These are phyloP conservation scores for Sycophila texana DNA, from an alignment of 2,888 invertebrate species.

Conservation along the genomic window DNA sequence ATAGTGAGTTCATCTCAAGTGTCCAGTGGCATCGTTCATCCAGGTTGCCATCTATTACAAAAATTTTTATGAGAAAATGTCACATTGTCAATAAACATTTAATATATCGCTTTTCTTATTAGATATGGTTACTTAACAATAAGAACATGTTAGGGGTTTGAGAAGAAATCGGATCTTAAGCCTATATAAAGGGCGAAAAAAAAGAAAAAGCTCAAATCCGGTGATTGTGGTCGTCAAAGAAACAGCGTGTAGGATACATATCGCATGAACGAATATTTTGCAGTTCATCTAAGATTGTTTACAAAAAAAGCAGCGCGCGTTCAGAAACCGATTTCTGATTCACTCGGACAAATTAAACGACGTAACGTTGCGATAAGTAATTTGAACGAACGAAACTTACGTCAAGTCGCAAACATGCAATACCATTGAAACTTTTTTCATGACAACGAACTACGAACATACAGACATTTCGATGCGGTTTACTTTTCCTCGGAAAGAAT, in stretches of 20 bases:
- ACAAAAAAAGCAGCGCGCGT: conserved; percentile 16
- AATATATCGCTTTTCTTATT: conserved; percentile 16
- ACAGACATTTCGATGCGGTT: neutral
- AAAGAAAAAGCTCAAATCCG: conserved; percentile 34
- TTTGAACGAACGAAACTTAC: too few species aligned
- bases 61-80: conserved; percentile 38
- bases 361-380: too few species aligned
- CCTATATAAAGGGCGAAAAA: conserved; percentile 18
- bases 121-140: conserved; percentile 51
- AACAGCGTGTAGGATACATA: conserved; percentile 22
- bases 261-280: conserved; percentile 23
- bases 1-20: conserved; percentile 41
- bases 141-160: conserved; percentile 36
- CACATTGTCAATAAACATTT: neutral
- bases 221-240: conserved; percentile 26
- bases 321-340: conserved; percentile 16
- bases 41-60: conserved; percentile 53
- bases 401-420: too few species aligned
- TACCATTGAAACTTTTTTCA: neutral
- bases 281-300: neutral
- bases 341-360: too few species aligned
- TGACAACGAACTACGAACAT: neutral
- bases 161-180: conserved; percentile 32
- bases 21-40: conserved; percentile 39
- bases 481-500: conserved; percentile 7